Conservation (phyloP, 2,797 vertebrate genomes). For the Ptychadena robeensis region DNA sequence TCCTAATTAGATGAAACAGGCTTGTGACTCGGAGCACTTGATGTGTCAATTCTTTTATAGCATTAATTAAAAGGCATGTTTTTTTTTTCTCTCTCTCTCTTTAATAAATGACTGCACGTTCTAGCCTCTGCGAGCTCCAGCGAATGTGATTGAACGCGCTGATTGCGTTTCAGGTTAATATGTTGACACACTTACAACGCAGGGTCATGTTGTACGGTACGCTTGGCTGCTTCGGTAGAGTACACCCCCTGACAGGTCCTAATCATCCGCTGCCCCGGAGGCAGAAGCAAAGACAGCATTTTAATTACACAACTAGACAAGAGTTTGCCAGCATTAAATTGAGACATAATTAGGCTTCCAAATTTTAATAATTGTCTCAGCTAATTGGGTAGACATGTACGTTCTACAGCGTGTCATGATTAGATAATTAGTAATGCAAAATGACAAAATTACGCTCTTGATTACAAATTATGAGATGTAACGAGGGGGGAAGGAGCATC, state of each 20-base stretch:
- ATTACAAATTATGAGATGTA: slow-evolving; percentile 71
- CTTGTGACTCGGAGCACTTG: slow-evolving; percentile 77
- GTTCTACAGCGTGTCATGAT: slow-evolving; percentile 78
- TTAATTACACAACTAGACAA: slow-evolving; percentile 89
- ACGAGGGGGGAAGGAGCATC: slow-evolving; percentile 66
- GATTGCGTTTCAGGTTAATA: slow-evolving; percentile 99
- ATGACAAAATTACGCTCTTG: slow-evolving; percentile 82
- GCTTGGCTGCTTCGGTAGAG: slow-evolving; percentile 87
- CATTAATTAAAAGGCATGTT: slow-evolving; percentile 82
- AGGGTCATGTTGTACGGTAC: slow-evolving; percentile 92
- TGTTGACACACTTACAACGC: slow-evolving; percentile 98
- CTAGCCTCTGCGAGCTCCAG: slow-evolving; percentile 74
- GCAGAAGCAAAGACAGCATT: slow-evolving; percentile 87
- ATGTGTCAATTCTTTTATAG: slow-evolving; percentile 76
- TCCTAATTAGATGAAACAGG: slow-evolving; percentile 75
- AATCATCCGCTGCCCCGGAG: slow-evolving; percentile 94
- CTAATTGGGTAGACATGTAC: slow-evolving; percentile 91
- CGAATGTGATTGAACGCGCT: slow-evolving; percentile 84
- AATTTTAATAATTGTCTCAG: slow-evolving; percentile 95
- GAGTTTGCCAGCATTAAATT: slow-evolving; percentile 89
- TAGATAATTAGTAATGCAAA: slow-evolving; percentile 86
- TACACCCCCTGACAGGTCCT: slow-evolving; percentile 94
- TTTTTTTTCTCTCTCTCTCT: slow-evolving; percentile 79
- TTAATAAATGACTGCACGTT: slow-evolving; percentile 82
- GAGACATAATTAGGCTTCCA: slow-evolving; percentile 95